These are phyloP conservation scores for Drosophila infuscata DNA, from an alignment of 2,888 invertebrate species.

Conservation along the genomic window DNA sequence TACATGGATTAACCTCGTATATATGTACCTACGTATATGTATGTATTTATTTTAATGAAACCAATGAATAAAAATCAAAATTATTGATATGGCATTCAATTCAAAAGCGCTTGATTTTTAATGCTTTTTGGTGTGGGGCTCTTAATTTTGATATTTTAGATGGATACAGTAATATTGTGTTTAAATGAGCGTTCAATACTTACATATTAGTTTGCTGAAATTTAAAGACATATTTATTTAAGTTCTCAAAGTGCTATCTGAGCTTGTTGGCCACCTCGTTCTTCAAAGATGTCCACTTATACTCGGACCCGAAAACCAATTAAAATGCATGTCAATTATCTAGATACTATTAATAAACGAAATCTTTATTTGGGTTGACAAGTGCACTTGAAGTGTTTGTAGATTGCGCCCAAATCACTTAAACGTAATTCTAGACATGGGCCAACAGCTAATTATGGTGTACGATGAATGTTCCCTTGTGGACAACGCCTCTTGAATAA, in stretches of 20 bases:
- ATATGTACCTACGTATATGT: slow-evolving; percentile 54
- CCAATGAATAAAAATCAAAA: slow-evolving; percentile 50
- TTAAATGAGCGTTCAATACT: background rate
- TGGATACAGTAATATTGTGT: background rate
- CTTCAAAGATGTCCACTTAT: background rate
- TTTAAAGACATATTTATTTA: background rate
- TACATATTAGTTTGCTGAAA: background rate
- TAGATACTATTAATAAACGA: slow-evolving; percentile 17
- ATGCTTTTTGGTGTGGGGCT: background rate
- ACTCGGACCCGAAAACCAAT: slow-evolving; percentile 6
- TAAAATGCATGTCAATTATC: slow-evolving; percentile 22
- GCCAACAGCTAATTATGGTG: slow-evolving; percentile 63
- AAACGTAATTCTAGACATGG: slow-evolving; percentile 39
- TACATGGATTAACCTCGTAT: slow-evolving; percentile 45
- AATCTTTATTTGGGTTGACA: slow-evolving; percentile 39
- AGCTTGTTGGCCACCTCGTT: background rate
- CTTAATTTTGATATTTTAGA: background rate
- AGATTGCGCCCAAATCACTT: slow-evolving; percentile 36
- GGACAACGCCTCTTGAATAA: slow-evolving; percentile 33
- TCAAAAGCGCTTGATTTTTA: slow-evolving; percentile 31
- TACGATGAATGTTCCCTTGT: slow-evolving; percentile 34
- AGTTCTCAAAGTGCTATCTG: background rate
- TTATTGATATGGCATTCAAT: slow-evolving; percentile 70
- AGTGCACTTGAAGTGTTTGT: slow-evolving; percentile 30
- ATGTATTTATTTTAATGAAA: slow-evolving; percentile 63